Evolutionary conservation across 2,888 invertebrate genomes (phyloP).

Genomic region (Machimus rusticus): DNA sequence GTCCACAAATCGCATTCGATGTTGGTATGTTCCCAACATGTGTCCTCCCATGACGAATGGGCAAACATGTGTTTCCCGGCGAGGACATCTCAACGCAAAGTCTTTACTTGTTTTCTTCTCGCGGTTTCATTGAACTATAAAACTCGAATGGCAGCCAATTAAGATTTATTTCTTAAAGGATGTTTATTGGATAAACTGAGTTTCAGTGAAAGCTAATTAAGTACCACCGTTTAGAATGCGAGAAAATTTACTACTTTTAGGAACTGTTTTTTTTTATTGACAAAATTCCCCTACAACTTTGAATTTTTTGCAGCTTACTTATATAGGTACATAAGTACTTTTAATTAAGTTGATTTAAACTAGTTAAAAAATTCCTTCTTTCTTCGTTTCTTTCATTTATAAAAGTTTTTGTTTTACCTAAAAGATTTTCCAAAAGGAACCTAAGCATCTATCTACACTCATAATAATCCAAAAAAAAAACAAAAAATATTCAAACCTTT

Average conservation of each 20-base stretch:
- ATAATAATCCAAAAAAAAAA: no score
- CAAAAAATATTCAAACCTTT: no score
- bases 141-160: not conserved
- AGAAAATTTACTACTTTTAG: not conserved
- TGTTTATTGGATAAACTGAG: not conserved
- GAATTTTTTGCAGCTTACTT: no score
- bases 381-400: no score
- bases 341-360: no score
- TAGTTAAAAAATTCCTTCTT: no score
- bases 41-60: not conserved
- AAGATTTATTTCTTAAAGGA: not conserved
- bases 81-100: not conserved
- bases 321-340: no score
- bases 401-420: no score
- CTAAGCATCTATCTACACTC: no score
- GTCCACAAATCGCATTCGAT: not conserved
- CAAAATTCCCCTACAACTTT: not conserved
- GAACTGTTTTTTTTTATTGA: not conserved
- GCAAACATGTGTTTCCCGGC: not conserved
- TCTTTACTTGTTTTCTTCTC: not conserved
- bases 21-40: not conserved
- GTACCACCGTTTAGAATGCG: not conserved
- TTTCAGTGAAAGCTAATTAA: not conserved
- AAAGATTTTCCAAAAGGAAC: no score
- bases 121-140: not conserved